phyloP scores from a whole-genome alignment of 2,888 invertebrate species.

The Lycocerus yunnanus region DNA sequence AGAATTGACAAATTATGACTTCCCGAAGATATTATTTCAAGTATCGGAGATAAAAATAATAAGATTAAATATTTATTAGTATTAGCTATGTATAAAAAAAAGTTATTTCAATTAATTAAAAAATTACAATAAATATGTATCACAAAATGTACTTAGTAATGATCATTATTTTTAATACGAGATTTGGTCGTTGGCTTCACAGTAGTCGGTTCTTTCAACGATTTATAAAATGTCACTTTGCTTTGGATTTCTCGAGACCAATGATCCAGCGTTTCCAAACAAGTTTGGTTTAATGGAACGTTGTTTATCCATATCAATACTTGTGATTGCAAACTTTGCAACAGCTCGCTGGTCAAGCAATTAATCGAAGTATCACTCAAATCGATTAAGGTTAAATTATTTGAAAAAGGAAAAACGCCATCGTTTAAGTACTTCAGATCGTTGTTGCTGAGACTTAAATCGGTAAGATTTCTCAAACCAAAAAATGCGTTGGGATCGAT shows the following conservation, averaged over 20 bases:
- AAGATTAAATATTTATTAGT: background rate
- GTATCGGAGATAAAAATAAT: too few relatives aligned
- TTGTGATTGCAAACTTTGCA: constrained; percentile 6
- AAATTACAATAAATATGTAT: background rate
- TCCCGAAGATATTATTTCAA: too few relatives aligned
- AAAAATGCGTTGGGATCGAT: constrained; percentile 37
- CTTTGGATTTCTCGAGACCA: constrained; percentile 13
- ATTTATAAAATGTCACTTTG: constrained; percentile 10
- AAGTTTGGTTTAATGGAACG: constrained; percentile 12
- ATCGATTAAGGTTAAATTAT: constrained; percentile 15
- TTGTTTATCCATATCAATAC: constrained; percentile 21
- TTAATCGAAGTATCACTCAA: constrained; percentile 12
- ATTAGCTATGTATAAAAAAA: background rate
- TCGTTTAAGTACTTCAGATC: constrained; percentile 35
- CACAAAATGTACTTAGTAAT: background rate
- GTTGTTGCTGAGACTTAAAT: constrained; percentile 41
- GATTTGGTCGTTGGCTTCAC: background rate
- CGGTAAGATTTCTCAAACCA: constrained; percentile 36
- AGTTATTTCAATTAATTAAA: background rate
- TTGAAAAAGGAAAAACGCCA: constrained; percentile 16
- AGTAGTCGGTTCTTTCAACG: constrained; percentile 7
- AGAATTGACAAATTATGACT: too few relatives aligned
- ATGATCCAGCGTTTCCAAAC: background rate
- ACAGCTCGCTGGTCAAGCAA: constrained; percentile 13
- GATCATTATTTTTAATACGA: background rate